A percentile compares a stretch with the other conserved stretches of the same genome.
phyloP scores from a whole-genome alignment of 2,113 vertebrate species.

The human (Homo sapiens) region DNA sequence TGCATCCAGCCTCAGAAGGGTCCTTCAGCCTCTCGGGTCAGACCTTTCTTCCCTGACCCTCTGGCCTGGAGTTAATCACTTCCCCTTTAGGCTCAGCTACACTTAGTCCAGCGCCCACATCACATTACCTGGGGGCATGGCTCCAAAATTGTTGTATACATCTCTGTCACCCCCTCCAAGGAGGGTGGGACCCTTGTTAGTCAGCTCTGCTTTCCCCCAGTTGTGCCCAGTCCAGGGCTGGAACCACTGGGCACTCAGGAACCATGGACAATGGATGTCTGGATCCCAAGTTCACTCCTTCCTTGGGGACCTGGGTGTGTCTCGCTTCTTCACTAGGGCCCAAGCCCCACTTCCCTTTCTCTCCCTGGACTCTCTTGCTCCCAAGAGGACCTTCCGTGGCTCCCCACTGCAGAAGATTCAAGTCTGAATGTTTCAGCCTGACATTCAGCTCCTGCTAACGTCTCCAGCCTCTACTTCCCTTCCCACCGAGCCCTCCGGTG shows the following conservation, averaged over 20 bases:
- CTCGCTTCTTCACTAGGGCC: not conserved
- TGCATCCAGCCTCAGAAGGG: not conserved
- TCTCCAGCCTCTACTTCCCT: not conserved
- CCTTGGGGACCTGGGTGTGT: not conserved
- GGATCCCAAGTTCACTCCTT: not conserved
- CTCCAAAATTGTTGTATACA: not conserved
- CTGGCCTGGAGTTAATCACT: not conserved
- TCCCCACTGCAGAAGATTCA: not conserved
- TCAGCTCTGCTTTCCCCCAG: not conserved
- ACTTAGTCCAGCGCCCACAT: not conserved
- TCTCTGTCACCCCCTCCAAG: not conserved
- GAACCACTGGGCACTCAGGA: not conserved
- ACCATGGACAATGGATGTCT: not conserved
- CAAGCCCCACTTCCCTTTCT: not conserved
- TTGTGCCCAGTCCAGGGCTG: not conserved
- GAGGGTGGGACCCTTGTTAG: not conserved
- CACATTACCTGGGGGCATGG: not conserved
- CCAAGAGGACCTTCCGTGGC: not conserved
- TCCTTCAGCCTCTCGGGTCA: not conserved
- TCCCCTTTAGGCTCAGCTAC: not conserved
- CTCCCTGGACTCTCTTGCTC: not conserved
- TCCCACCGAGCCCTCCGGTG: not conserved
- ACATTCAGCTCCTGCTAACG: not conserved
- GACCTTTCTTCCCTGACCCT: not conserved
- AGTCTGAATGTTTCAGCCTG: not conserved